Base-by-base conservation (phyloP, 2,888 invertebrate genomes). In the Eristalis tenax region DNA sequence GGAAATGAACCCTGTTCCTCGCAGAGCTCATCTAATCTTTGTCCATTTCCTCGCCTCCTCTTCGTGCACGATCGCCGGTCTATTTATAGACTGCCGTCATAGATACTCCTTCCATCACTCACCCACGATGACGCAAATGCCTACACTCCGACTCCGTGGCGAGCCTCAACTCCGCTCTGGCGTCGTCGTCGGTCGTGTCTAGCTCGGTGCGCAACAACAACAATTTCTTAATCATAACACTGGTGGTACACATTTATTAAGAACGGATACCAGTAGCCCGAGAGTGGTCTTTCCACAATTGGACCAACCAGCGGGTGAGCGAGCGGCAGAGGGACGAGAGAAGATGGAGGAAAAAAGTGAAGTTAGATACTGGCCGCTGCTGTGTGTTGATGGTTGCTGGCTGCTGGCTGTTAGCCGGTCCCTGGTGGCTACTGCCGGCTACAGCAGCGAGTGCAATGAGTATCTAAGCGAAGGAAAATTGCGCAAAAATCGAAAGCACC, bases 401-500 rank as follows among this genome's bases (percentile, higher is more conserved):
- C 50, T 50, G 50, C 50, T 50, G 50, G 50, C 50, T 50, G 50
- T 50, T 50, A 50, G 50, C 50, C 50, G 18, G 50, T 50, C n/a
- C 50, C 50, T 18, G 8, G 50, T 50, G 50, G 50, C 50, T 50
- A 18, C 50, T 8, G 18, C 50, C n/a, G 32, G 10, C 32, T 32
- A 5, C 32, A 8, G 32, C 32, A 8, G 18, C 8, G 50, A 18
- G 18, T 50, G 50, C 50, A 50, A 8, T n/a, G 59, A 59, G 65
- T 50, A 18, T 65, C 66, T 77, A 71, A 77, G 63, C 22, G 43
- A 50, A 28, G 57, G 63, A 68, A 78, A 68, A 63, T 56, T 75
- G 28, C 23, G 40, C 69, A 82, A 82, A 59, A 85, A 85, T 78
- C 82, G 82, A 85, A 85, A 85, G 85, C 85, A 85, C 73, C 85